Evolutionary conservation across 2,797 vertebrate species (phyloP).

Genomic region (Gorsachius magnificus): DNA sequence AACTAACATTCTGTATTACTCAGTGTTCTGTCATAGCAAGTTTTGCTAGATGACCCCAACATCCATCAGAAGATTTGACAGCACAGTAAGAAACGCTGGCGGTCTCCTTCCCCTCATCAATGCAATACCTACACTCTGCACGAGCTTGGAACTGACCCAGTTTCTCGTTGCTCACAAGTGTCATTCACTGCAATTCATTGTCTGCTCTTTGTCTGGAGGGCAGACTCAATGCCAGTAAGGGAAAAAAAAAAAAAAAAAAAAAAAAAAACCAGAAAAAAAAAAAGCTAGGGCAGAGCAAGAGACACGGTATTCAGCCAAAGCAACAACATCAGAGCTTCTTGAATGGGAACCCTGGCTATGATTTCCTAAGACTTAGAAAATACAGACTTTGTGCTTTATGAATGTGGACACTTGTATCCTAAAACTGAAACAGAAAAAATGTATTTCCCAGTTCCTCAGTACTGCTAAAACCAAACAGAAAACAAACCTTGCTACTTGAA

Average conservation of each 20-base stretch:
- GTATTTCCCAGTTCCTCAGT: background rate
- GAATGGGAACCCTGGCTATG: background rate
- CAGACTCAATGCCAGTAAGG: conserved; percentile 6
- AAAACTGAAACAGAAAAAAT: background rate
- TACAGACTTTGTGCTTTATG: background rate
- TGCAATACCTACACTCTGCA: background rate
- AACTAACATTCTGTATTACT: conserved; percentile 16
- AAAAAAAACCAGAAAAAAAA: background rate
- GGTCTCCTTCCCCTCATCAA: background rate
- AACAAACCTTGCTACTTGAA: background rate
- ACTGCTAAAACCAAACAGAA: background rate
- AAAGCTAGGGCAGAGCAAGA: background rate
- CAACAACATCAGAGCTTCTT: background rate
- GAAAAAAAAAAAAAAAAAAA: background rate
- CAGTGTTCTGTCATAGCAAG: background rate
- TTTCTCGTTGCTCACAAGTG: conserved; percentile 18
- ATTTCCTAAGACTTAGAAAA: background rate
- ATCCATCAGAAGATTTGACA: background rate
- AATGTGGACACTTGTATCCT: background rate
- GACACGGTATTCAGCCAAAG: background rate
- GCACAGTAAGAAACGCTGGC: background rate
- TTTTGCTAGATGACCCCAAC: background rate
- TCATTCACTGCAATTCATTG: background rate
- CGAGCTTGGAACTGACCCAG: conserved; percentile 2
- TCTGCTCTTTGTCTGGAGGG: conserved; percentile 36